Base-by-base conservation (phyloP, 2,113 vertebrate genomes). In the Mus pahari region DNA sequence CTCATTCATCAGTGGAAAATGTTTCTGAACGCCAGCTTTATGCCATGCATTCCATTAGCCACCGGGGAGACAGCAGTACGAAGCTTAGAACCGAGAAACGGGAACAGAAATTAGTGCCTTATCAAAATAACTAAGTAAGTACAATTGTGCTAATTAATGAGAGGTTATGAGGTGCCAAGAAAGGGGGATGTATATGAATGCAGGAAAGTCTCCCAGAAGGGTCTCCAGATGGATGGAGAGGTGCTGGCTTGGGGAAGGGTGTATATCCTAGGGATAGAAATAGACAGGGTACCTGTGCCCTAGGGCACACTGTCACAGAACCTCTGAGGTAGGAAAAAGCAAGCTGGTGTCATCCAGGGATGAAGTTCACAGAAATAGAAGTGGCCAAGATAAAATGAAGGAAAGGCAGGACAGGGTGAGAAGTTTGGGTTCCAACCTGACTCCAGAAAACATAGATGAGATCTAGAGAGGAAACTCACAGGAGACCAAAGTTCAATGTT, bases 61-160 rank as follows among this genome's bases (percentile, higher is more conserved):
- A 92, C 92, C 26, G 60, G 95, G 88, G 82, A 97, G 74, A 66
- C 42, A 70, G 83, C 45, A 78, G 53, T 78, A 73, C 20, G 62
- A 94, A 91, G 68, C 82, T 95, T 94, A 70, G 89, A 95, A 96
- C 92, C 92, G n/a, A 92, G 84, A 8, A 19, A 96, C 64, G 93
- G 58, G 91, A 93, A 94, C 66, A 96, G 86, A 94, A 97, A 95
- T 95, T 89, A 97, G 86, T 83, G 89, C 96, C 95, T 24, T 71
- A 74, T 92, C 77, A 96, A 94, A 95, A 92, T 89, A 94, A 96
- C 81, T 68, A 97, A 96, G 94, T 96, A 95, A 92, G 91, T 90
- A 89, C 66, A 74, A 75, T 48, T 86, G 95, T 78, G 55, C 42
- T 87, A 75, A 92, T 64, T 83, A 82, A 94, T 83, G 45, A 60